Base-by-base conservation (phyloP, 2,888 invertebrate species). In the Pelosia muscerda region DNA sequence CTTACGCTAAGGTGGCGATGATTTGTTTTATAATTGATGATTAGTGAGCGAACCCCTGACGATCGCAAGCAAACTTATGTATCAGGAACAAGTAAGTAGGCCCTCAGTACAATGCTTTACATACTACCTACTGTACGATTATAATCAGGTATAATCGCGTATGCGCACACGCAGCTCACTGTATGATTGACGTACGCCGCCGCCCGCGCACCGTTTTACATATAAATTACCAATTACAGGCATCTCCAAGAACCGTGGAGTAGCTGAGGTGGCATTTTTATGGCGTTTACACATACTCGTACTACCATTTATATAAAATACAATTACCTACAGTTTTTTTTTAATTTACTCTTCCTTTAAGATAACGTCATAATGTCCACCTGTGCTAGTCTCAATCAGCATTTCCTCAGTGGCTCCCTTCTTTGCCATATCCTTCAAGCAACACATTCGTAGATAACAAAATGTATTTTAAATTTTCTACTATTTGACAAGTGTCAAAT, bases 221-320 rank as follows among this genome's bases (percentile, higher is more conserved):
- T 94, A 92, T 92, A 94, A 94, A 94, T 94, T 90, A 93, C 89
- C 90, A 89, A 92, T 91, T 90, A 91, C 79, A 78, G 67, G 68
- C 69, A 64, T 68, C 71, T 70, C 76, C 80, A 75, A 85, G 86
- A 76, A 70, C 34, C 64, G 64, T 56, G 71, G 73, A 72, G 78
- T 77, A 77, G 76, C 78, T 87, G 88, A 86, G 80, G 81, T 83
- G 88, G 81, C 85, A 79, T 79, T 78, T 81, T 76, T 78, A 78
- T 73, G 66, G 72, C 63, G 69, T 34, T 63, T 28, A 56, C n/a
- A 65, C 19, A 42, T 31, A 60, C n/a, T n/a, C n/a, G n/a, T n/a
- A n/a, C n/a, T n/a, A n/a, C 25, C 25, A 55, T 11, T 53, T 9
- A 8, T 6, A 28, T 28, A 28, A 2, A 4, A 28, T 34, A 34